Evolutionary conservation across 1,140 invertebrate species (phyloP).

Genomic region (Drosophila pseudoananassae): DNA sequence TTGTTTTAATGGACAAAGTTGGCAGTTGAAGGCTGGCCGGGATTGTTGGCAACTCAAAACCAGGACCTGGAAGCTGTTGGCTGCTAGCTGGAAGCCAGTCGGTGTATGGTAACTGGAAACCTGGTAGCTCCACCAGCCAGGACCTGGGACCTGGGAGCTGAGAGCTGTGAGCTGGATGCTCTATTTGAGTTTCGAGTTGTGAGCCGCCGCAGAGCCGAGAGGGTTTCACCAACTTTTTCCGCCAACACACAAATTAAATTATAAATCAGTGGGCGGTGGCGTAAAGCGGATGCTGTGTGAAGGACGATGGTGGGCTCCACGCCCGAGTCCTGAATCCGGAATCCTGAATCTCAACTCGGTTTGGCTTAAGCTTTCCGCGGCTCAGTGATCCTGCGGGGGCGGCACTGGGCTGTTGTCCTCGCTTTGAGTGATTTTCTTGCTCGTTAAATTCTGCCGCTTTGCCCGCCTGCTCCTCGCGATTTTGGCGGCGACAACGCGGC

Average conservation of each 20-base stretch:
- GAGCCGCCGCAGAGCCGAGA: slow-evolving; percentile 32
- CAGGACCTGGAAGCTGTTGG: slow-evolving; percentile 2
- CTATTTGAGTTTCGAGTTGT: slow-evolving; percentile 60
- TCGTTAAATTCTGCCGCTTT: slow-evolving; percentile 67
- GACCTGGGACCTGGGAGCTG: not conserved
- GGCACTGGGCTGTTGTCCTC: slow-evolving; percentile 2
- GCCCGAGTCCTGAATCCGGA: not conserved
- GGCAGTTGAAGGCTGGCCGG: slow-evolving; percentile 56
- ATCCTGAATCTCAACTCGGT: slow-evolving; percentile 1
- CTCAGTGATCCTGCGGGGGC: slow-evolving; percentile 23
- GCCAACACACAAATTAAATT: slow-evolving; percentile 74
- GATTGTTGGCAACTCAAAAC: slow-evolving; percentile 44
- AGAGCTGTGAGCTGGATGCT: not conserved
- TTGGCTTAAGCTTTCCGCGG: slow-evolving; percentile 12
- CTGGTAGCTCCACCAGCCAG: no score
- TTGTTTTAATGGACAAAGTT: slow-evolving; percentile 80
- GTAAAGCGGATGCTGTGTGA: not conserved
- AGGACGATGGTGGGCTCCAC: not conserved
- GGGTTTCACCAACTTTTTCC: slow-evolving; percentile 45
- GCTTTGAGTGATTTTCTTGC: slow-evolving; percentile 72
- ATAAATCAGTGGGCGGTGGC: slow-evolving; percentile 60
- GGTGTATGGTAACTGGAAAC: not conserved
- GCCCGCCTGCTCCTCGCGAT: not conserved
- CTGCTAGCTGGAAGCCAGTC: slow-evolving; percentile 6
- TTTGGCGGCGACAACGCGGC: slow-evolving; percentile 55